Evolutionary conservation across 2,888 invertebrate species (phyloP).

Genomic region (Diarsia mendica): DNA sequence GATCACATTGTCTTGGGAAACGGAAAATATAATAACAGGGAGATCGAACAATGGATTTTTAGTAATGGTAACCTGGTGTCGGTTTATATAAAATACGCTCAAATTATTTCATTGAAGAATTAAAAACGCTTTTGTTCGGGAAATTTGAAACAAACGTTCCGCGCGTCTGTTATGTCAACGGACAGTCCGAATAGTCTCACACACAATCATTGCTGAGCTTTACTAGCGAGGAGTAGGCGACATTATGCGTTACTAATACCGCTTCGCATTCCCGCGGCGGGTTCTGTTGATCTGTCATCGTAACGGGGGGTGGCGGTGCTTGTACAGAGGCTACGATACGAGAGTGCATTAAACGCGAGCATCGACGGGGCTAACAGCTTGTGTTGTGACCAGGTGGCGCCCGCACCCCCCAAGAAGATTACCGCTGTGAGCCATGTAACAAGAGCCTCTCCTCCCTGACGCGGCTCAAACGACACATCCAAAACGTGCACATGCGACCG

Average conservation of each 20-base stretch:
- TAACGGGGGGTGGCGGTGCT: constrained; percentile 90
- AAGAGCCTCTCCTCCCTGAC: constrained; percentile 96
- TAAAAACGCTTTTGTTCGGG: constrained; percentile 83
- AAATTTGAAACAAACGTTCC: constrained; percentile 79
- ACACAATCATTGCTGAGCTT: constrained; percentile 80
- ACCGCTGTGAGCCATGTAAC: constrained; percentile 97
- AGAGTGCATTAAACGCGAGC: constrained; percentile 90
- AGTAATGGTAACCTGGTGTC: constrained; percentile 86
- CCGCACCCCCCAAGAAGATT: constrained; percentile 95
- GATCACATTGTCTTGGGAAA: constrained; percentile 87
- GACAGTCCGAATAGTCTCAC: constrained; percentile 68
- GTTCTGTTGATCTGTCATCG: constrained; percentile 83
- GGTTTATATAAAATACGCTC: constrained; percentile 82
- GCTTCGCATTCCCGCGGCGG: constrained; percentile 85
- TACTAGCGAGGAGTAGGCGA: constrained; percentile 80
- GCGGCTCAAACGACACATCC: constrained; percentile 97
- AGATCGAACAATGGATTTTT: constrained; percentile 88
- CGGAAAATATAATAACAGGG: constrained; percentile 79
- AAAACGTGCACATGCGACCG: constrained; percentile 97
- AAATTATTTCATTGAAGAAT: constrained; percentile 86
- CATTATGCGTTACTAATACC: constrained; percentile 84
- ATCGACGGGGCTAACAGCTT: constrained; percentile 89
- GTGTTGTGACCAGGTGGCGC: constrained; percentile 92
- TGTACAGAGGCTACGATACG: constrained; percentile 87
- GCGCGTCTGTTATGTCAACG: constrained; percentile 75